phyloP scores from a whole-genome alignment of 2,113 vertebrate genomes.

The Paramormyrops kingsleyae region DNA sequence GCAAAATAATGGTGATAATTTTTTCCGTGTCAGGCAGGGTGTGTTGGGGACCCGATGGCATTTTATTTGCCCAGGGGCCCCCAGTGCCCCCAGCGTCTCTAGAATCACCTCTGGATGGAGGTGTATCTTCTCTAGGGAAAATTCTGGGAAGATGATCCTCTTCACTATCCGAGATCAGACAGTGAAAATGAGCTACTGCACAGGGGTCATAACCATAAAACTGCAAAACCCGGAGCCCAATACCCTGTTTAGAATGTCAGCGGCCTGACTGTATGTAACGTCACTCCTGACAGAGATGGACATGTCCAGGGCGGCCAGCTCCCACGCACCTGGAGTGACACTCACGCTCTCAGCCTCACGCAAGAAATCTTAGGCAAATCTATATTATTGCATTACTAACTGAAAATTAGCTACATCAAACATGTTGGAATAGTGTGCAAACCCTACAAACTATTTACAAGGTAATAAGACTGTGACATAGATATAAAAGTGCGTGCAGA shows the following conservation, averaged over 20 bases:
- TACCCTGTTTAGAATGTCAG: not conserved
- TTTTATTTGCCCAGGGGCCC: not conserved
- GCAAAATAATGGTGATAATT: not conserved
- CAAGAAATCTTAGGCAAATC: not conserved
- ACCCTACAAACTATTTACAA: not conserved
- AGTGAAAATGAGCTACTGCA: not conserved
- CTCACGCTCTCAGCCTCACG: not conserved
- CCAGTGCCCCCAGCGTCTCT: not conserved
- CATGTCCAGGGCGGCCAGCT: not conserved
- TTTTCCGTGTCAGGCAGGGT: not conserved
- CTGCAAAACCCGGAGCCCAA: not conserved
- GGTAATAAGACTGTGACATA: not conserved
- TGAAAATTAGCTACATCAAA: not conserved
- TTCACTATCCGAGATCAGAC: not conserved
- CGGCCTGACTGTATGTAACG: not conserved
- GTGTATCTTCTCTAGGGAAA: not conserved
- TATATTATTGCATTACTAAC: not conserved
- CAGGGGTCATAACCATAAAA: not conserved
- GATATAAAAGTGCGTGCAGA: not conserved
- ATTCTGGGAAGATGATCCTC: not conserved
- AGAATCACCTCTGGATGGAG: not conserved
- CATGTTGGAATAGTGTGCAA: not conserved
- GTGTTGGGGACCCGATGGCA: no score
- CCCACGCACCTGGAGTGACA: not conserved
- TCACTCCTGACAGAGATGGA: not conserved